Base-by-base conservation (phyloP, 1,140 invertebrate genomes). In the Rhagoletis zephyria region DNA sequence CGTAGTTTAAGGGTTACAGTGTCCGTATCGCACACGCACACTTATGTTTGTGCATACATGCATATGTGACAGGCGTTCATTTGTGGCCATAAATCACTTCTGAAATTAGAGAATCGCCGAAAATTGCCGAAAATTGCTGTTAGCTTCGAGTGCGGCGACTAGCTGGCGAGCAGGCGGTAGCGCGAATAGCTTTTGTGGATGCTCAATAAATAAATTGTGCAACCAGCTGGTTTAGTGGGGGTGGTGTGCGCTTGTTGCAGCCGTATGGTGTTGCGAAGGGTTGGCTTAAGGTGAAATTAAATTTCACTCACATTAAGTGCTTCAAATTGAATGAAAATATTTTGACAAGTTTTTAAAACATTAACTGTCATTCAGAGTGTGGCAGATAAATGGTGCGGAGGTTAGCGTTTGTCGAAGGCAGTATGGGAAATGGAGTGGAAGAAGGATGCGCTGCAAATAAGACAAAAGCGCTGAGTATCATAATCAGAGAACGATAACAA, bases 301-400 rank as follows among this genome's bases (percentile, higher is more conserved):
- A 81, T 51, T 81, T 81, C 74, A 51, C 48, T 81, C 74, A 51
- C 48, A 81, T 81, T 81, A 81, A 59, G 74, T 81, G 48, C 74
- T 81, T 81, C 74, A 81, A 81, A 59, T 81, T 81, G 74, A 56
- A 81, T 81, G 74, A 81, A 81, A 81, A 81, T 81, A 81, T 81
- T 81, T 56, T 81, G 74, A 81, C 74, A 81, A 56, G 42, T 56
- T 81, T 81, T 81, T 81, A 81, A 81, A 81, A 81, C 56, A 81
- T 81, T 81, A 81, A 81, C 48, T n/a, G 48, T 81, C 74, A 42
- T 42, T 2, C 5, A 56, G 45, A 77, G 12, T 45, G 70, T 64
- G 42, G 12, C 70, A 45, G 10, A 40, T 30, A 30, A 81, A 81
- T 81, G 16, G 4, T 56, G 4, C 51, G 4, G 9, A 56, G 51